phyloP scores from a whole-genome alignment of 2,888 invertebrate species.

The Beris morrisii region DNA sequence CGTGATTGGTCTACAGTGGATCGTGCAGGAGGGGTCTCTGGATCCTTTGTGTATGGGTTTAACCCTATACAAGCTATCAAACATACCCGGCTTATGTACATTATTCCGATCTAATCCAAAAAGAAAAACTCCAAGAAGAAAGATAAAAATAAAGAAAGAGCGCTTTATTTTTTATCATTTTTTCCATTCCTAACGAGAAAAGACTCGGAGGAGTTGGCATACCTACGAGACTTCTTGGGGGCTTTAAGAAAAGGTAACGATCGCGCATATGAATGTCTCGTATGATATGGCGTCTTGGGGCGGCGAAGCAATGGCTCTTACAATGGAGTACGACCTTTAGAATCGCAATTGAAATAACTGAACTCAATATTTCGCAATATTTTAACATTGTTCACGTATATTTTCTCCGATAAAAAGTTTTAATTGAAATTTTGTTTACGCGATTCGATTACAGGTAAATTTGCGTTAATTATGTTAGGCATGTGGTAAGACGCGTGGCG shows the following conservation, averaged over 20 bases:
- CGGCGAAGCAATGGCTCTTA: too few species aligned
- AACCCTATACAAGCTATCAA: conserved; percentile 15
- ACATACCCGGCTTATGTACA: conserved; percentile 2
- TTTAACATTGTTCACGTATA: too few species aligned
- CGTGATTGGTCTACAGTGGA: conserved; percentile 34
- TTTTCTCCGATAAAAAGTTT: neutral
- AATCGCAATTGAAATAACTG: too few species aligned
- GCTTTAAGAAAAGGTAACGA: too few species aligned
- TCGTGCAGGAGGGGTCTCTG: conserved; percentile 36
- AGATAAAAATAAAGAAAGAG: neutral
- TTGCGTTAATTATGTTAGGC: neutral
- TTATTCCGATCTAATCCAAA: conserved; percentile 21
- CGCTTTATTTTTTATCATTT: too few species aligned
- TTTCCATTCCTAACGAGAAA: neutral
- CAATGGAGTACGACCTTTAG: too few species aligned
- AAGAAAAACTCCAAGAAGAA: conserved; percentile 16
- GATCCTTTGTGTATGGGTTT: conserved; percentile 33
- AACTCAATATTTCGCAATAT: too few species aligned
- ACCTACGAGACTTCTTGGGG: conserved; percentile 8
- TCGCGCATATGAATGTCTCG: too few species aligned
- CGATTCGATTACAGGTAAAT: conserved; percentile 1
- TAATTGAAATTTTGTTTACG: neutral
- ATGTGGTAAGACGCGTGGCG: conserved; percentile 12
- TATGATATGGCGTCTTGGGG: too few species aligned
- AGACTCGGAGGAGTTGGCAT: neutral